Evolutionary conservation across 1,140 invertebrate species (phyloP), one percentile per base, ranked within the genome.

Genomic region (Batillaria attramentaria): DNA sequence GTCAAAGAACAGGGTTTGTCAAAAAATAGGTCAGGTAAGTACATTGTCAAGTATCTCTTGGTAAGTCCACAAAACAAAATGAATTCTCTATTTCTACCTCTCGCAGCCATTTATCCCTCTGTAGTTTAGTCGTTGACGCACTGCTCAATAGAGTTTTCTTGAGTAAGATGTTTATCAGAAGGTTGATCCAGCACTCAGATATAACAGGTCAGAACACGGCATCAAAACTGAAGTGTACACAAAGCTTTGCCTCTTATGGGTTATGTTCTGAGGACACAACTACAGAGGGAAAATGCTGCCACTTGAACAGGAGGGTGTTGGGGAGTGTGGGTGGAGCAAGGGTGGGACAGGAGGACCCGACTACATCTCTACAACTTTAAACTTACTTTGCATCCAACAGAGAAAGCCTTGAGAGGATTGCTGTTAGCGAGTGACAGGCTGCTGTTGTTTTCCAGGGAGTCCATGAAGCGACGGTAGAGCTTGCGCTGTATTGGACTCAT

Each of bases 401-500:
- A 97, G 92, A 99, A 99, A 5, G 98, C 97, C 90, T 98, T 98
- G 18, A 99, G 92, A 1, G 98, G 97, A 93, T 99, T 99, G 80
- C 87, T 92, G 8, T 96, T 96, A 35, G 88, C 87, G 39, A 95
- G 94, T 79, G 83, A 80, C 13, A 87, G 78, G 16, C 78, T 80
- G 46, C 74, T 77, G 20, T 80, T 69, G 6, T 89, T 86, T 10
- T 80, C 79, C 24, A 90, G 78, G 1, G 86, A 85, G 31, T 87
- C 82, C 84, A 94, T 93, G 89, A 99, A 92, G 33, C 87, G 75
- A 65, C 86, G 85, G 76, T 92, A 99, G 5, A 99, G 90, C 84
- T 95, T 93, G 24, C 95, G 93, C 91, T 99, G 98, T 4, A 96
- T 89, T 16, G 96, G 94, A 0, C 95, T 94, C 46, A 99, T 91